A percentile compares a stretch with the other conserved stretches of the same genome.
Evolutionary conservation across 2,888 invertebrate species (phyloP).

Genomic region (Embidobia sp.): DNA sequence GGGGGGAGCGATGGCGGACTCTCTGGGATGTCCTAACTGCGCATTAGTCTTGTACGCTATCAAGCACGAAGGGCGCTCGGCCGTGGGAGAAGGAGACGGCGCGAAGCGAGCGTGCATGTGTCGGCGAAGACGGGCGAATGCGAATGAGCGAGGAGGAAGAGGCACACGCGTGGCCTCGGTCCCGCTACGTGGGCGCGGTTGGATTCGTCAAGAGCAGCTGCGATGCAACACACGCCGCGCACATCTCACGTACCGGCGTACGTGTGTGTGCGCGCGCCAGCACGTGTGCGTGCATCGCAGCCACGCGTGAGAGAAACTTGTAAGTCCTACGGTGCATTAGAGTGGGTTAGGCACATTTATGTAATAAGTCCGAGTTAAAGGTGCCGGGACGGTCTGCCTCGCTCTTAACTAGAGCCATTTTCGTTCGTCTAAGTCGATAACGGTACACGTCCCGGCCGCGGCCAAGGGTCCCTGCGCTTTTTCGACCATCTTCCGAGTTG

Average conservation of each 20-base stretch:
- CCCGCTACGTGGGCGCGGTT: slow-evolving; percentile 78
- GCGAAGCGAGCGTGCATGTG: no score
- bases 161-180: slow-evolving; percentile 72
- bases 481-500: no score
- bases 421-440: slow-evolving; percentile 19
- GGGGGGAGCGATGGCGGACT: no score
- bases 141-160: slow-evolving; percentile 54
- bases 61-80: slow-evolving; percentile 53
- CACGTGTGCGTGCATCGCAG: slow-evolving; percentile 13
- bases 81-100: slow-evolving; percentile 51
- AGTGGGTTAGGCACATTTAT: slow-evolving; percentile 43
- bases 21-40: slow-evolving; percentile 39
- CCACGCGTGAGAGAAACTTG: slow-evolving; percentile 57
- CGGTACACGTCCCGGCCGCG: no score
- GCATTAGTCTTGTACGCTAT: slow-evolving; percentile 37
- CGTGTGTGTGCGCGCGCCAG: no score
- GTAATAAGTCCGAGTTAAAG: slow-evolving; percentile 30
- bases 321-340: slow-evolving; percentile 30
- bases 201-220: slow-evolving; percentile 74
- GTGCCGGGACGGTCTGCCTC: neutral
- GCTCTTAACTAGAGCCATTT: slow-evolving; percentile 30
- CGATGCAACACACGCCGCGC: slow-evolving; percentile 60
- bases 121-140: slow-evolving; percentile 26
- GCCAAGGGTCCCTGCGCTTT: no score
- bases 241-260: slow-evolving; percentile 31